Base-by-base conservation (phyloP, 2,113 vertebrate species). In the Stercorarius parasiticus region DNA sequence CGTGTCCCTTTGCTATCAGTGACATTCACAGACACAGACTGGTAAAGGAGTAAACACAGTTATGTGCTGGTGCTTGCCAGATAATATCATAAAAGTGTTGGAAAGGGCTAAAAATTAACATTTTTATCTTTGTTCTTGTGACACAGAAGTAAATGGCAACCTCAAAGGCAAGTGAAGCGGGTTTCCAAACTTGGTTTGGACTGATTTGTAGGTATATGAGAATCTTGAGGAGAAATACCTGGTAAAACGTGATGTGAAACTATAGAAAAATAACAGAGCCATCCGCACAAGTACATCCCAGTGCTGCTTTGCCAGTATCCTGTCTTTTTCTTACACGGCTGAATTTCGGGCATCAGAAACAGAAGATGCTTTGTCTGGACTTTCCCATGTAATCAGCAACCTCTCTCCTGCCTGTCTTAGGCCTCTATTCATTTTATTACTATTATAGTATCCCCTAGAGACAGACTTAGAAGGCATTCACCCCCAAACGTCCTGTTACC, bases 281-380 rank as follows among this genome's bases (percentile, higher is more conserved):
- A 94, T 80, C 73, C 80, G 73, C 89, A 85, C 49, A 73, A 95
- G 84, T 80, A 58, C 78, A 93, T 94, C 88, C 70, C 74, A 82
- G 61, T 82, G 80, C 56, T 96, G 52, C 73, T 94, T 87, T 96
- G 91, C 89, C 91, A 96, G 70, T 89, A 94, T 95, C 81, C 91
- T 95, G 95, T 82, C 66, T 85, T 91, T 94, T 92, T 86, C 86
- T 91, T 84, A 77, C 11, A 52, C 0, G 2, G 77, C 88, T 94
- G 93, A 92, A 94, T 95, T 97, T 97, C 94, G 95, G 94, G 77
- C 91, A 65, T 86, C 70, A 89, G 88, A 96, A 95, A 97, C 95
- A 97, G 95, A 96, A 91, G 93, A 91, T 0, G 84, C 95, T 97
- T 97, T 97, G 97, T 97, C 88, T 97, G 77, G 69, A 52, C 58